Evolutionary conservation across 1,140 invertebrate genomes (phyloP).

Genomic region (Ylistrum balloti): DNA sequence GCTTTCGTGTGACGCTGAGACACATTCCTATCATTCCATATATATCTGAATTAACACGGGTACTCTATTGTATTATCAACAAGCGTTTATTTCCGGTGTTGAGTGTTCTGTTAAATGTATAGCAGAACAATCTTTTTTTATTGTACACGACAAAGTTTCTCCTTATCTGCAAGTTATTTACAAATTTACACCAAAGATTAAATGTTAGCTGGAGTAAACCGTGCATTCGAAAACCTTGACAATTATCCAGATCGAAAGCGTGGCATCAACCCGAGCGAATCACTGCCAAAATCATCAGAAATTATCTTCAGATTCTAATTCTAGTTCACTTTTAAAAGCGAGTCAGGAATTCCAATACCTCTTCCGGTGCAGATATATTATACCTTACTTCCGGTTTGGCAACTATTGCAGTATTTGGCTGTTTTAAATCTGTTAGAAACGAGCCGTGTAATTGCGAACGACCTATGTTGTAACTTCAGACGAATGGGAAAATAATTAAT

Average conservation of each 20-base stretch:
- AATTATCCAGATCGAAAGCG: not conserved
- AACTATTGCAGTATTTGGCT: not conserved
- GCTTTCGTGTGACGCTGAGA: too few relatives aligned
- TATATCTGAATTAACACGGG: not conserved
- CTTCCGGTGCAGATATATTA: too few relatives aligned
- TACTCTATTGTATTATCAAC: not conserved
- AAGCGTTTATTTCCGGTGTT: not conserved
- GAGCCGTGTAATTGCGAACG: not conserved
- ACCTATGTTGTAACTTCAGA: not conserved
- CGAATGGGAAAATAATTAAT: not conserved
- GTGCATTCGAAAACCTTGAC: not conserved
- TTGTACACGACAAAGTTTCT: not conserved
- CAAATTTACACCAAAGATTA: constrained; percentile 16
- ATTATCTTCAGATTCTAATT: not conserved
- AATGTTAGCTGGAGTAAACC: not conserved
- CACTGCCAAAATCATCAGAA: not conserved
- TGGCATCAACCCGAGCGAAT: not conserved
- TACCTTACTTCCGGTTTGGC: not conserved
- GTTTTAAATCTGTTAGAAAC: not conserved
- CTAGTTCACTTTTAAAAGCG: not conserved
- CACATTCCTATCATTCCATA: not conserved
- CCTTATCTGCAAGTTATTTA: not conserved
- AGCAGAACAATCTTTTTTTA: not conserved
- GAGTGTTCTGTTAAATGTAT: not conserved
- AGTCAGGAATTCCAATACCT: too few relatives aligned